These are phyloP conservation scores for Cremastinae sp. DNA, from an alignment of 2,888 invertebrate genomes.

Conservation along the genomic window DNA sequence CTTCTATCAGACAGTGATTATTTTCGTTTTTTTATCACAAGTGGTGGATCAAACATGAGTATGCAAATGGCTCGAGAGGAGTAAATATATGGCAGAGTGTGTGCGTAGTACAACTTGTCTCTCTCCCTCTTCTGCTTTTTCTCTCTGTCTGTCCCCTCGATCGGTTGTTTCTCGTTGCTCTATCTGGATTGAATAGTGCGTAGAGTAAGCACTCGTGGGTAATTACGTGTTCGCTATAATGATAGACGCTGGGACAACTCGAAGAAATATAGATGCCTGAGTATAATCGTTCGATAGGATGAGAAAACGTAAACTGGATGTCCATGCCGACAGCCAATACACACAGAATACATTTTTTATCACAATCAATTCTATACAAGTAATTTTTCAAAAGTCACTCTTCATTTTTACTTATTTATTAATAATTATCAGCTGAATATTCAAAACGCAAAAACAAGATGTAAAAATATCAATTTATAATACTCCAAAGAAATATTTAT, in stretches of 20 bases:
- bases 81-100: background rate
- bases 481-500: no score
- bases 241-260: conserved; percentile 50
- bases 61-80: conserved; percentile 36
- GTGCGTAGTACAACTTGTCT: conserved; percentile 17
- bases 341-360: background rate
- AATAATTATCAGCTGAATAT: no score
- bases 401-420: no score
- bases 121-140: conserved; percentile 21
- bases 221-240: conserved; percentile 52
- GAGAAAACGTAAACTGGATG: conserved; percentile 17
- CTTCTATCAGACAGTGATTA: conserved; percentile 5
- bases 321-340: conserved; percentile 23
- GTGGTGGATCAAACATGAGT: conserved; percentile 30
- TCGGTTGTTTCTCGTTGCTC: conserved; percentile 2
- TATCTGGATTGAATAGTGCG: background rate
- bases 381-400: no score
- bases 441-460: no score
- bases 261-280: conserved; percentile 46
- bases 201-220: conserved; percentile 43
- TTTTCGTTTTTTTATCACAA: background rate
- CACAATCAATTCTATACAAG: no score
- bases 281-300: conserved; percentile 15
- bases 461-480: no score
- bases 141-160: background rate